A percentile compares a stretch with the other conserved stretches of the same genome.
Conservation (phyloP, 2,113 vertebrate species). For the Cinclus cinclus region DNA sequence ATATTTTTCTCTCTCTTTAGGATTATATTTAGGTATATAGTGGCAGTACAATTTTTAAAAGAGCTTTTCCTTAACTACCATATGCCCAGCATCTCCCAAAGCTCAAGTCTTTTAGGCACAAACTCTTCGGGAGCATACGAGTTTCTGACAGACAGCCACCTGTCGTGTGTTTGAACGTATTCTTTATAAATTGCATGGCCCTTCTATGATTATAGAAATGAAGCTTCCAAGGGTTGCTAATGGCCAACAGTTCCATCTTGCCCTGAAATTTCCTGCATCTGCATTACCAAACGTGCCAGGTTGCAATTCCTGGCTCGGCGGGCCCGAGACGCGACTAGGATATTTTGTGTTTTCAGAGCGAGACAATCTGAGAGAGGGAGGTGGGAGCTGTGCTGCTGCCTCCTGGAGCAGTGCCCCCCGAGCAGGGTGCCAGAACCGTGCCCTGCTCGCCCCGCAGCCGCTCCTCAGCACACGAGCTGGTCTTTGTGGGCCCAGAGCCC, state of each 20-base stretch:
- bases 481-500: not conserved
- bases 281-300: not conserved
- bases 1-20: not conserved
- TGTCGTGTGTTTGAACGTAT: not conserved
- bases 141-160: conserved; percentile 33
- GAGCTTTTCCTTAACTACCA: conserved; percentile 31
- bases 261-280: not conserved
- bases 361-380: not conserved
- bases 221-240: not conserved
- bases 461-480: not conserved
- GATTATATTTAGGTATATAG: conserved; percentile 43
- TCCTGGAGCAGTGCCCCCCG: not conserved
- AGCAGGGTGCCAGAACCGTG: not conserved
- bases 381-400: not conserved
- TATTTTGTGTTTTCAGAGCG: not conserved
- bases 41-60: conserved; percentile 22
- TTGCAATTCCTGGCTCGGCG: not conserved
- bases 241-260: not conserved
- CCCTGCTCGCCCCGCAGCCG: not conserved
- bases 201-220: not conserved
- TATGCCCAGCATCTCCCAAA: conserved; percentile 7
- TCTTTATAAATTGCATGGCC: not conserved
- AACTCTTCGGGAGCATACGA: not conserved
- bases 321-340: not conserved
- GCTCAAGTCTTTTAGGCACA: not conserved